A percentile compares a stretch with the other conserved stretches of the same genome.
Conservation (phyloP, 2,888 invertebrate genomes). For the Nysson spinosus region DNA sequence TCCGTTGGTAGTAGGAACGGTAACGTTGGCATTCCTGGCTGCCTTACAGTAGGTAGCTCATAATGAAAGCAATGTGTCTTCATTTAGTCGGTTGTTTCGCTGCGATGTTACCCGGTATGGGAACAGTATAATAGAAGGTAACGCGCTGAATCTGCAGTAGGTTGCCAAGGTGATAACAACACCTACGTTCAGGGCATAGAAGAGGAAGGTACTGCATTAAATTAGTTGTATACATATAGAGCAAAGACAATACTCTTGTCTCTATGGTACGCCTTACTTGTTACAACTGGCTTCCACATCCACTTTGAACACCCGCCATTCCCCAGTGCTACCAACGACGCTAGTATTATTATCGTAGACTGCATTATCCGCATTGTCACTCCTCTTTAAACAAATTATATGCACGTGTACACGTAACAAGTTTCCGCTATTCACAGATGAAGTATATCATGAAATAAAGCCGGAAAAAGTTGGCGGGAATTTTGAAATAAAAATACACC, state of each 20-base stretch:
- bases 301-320: not conserved
- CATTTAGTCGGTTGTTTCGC: constrained; percentile 73
- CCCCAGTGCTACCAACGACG: not conserved
- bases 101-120: constrained; percentile 59
- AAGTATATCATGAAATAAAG: not conserved
- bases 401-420: not conserved
- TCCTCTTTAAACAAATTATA: constrained; percentile 10
- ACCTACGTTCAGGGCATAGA: constrained; percentile 4
- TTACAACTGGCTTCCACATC: constrained; percentile 48
- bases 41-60: constrained; percentile 58
- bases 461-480: not conserved
- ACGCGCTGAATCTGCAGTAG: constrained; percentile 44
- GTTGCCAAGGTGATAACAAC: constrained; percentile 40
- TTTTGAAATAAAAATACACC: not conserved
- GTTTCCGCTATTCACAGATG: too few relatives aligned
- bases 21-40: constrained; percentile 3
- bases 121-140: constrained; percentile 66
- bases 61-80: constrained; percentile 76
- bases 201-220: constrained; percentile 50
- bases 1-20: constrained; percentile 1
- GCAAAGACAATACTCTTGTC: constrained; percentile 60
- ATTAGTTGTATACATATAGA: constrained; percentile 45
- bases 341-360: constrained; percentile 5
- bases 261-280: constrained; percentile 64
- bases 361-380: constrained; percentile 8